Percentiles rank a stretch among this genome's conserved stretches.
Evolutionary conservation across 2,113 vertebrate genomes (phyloP).

Genomic region (Candoia aspera): DNA sequence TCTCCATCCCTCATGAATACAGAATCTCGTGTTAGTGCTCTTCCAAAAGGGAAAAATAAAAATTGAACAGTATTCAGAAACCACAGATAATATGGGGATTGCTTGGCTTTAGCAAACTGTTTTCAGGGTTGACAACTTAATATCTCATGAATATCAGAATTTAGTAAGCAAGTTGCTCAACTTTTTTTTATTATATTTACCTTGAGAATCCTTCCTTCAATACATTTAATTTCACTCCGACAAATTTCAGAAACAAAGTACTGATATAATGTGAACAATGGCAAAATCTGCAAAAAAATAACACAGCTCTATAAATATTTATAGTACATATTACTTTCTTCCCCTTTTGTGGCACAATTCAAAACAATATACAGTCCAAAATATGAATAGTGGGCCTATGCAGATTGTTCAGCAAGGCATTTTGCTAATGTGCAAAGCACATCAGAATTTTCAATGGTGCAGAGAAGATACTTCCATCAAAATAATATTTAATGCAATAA

Average conservation of each 20-base stretch:
- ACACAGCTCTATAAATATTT: background rate
- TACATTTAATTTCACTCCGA: conserved; percentile 77
- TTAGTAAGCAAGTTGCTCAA: conserved; percentile 23
- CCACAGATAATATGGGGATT: background rate
- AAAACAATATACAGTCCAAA: background rate
- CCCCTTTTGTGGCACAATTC: background rate
- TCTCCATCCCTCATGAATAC: background rate
- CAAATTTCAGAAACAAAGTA: conserved; percentile 85
- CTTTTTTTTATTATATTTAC: conserved; percentile 68
- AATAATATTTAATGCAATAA: background rate
- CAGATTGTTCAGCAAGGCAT: background rate
- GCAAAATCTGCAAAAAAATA: conserved; percentile 80
- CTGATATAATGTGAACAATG: conserved; percentile 84
- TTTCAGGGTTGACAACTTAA: background rate
- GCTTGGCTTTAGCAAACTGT: background rate
- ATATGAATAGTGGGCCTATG: background rate
- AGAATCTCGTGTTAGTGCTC: background rate
- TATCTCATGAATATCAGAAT: background rate
- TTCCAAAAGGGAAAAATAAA: background rate
- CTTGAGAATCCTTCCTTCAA: conserved; percentile 88
- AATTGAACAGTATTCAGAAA: background rate
- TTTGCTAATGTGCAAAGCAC: background rate
- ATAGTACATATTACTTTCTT: background rate
- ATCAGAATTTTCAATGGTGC: background rate
- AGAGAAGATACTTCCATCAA: background rate